These are phyloP conservation scores for Polyploca ridens DNA, from an alignment of 2,888 invertebrate genomes.

Conservation along the genomic window DNA sequence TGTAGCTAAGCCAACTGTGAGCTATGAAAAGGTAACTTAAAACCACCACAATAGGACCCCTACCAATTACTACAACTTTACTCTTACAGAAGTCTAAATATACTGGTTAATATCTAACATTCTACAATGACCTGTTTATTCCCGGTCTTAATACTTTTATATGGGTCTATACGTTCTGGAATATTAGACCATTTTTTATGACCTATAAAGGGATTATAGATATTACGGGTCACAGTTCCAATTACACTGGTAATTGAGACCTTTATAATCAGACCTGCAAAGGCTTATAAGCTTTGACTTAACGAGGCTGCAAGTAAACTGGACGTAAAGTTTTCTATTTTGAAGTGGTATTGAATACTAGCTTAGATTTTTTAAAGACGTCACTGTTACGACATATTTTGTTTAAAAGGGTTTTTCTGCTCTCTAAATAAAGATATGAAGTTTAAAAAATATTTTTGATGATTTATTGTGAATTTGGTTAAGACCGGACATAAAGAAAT, in stretches of 20 bases:
- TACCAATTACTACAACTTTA: not conserved
- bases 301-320: too few species aligned
- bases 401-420: too few species aligned
- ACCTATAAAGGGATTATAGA: not conserved
- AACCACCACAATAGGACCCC: conserved; percentile 36
- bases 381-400: too few species aligned
- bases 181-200: conserved; percentile 20
- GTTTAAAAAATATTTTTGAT: too few species aligned
- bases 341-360: too few species aligned
- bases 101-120: conserved; percentile 7
- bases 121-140: not conserved
- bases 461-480: too few species aligned
- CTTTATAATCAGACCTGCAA: too few species aligned
- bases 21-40: conserved; percentile 45
- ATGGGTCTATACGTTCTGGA: conserved; percentile 33
- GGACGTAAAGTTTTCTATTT: too few species aligned
- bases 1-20: conserved; percentile 61
- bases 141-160: not conserved
- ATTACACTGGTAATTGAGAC: not conserved
- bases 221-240: not conserved
- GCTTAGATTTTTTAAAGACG: too few species aligned
- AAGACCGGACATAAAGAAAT: too few species aligned
- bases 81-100: conserved; percentile 19
- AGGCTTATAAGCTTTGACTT: too few species aligned
- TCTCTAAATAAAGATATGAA: too few species aligned